phyloP scores from a whole-genome alignment of 2,113 vertebrate genomes.

The Crotalus horridus region DNA sequence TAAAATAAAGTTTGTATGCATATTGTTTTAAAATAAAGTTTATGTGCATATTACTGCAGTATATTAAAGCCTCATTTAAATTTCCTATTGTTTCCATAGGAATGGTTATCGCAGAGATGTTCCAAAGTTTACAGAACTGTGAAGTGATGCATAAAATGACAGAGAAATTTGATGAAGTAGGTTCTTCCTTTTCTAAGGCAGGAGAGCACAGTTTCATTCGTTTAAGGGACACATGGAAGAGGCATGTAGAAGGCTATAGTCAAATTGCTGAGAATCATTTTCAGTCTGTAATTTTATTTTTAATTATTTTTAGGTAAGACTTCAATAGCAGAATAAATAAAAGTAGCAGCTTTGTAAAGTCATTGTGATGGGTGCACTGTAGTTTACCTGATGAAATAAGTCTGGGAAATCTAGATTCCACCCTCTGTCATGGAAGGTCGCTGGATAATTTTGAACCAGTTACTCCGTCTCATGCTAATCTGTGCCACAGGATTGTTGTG shows the following conservation, averaged over 20 bases:
- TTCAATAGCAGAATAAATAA: not conserved
- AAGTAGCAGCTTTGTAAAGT: not conserved
- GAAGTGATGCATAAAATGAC: conserved; percentile 85
- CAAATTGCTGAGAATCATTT: not conserved
- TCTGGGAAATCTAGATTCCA: not conserved
- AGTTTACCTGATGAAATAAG: not conserved
- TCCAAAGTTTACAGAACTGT: conserved; percentile 76
- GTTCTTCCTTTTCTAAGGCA: conserved; percentile 6
- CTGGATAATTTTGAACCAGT: not conserved
- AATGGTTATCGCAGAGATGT: conserved; percentile 89
- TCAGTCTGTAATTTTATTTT: not conserved
- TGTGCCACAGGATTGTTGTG: not conserved
- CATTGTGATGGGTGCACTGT: not conserved
- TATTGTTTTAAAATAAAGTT: not conserved
- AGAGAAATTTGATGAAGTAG: conserved; percentile 86
- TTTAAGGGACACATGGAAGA: not conserved
- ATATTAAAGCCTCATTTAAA: not conserved
- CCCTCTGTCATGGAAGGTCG: not conserved
- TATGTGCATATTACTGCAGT: not conserved
- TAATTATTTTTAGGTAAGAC: not conserved
- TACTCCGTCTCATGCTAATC: not conserved
- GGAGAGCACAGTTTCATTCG: not conserved
- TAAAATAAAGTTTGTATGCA: not conserved
- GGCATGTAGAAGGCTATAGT: not conserved
- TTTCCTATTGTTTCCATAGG: conserved; percentile 65